Base-by-base conservation (phyloP, 2,113 vertebrate genomes). In the Sardina pilchardus region DNA sequence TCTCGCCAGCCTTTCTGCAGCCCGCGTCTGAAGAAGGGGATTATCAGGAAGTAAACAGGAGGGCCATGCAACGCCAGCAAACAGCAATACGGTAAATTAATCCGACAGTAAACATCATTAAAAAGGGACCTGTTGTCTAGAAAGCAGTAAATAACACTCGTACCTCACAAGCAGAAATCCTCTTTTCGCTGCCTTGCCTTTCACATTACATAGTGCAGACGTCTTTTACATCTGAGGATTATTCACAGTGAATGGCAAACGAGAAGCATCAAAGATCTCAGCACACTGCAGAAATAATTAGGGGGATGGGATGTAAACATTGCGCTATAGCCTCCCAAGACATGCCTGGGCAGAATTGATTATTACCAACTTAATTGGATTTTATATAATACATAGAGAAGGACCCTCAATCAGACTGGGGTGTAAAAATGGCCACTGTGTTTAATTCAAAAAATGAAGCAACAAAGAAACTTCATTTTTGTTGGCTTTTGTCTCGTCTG, bases 61-160 rank as follows among this genome's bases (percentile, higher is more conserved):
- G 80, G 89, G 85, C 82, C 85, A 44, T 43, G 36, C 81, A 87
- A 81, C 53, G 84, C 85, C 53, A 63, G 44, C 63, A 84, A 87
- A 86, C 82, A 86, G 86, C 56, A 81, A 63, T 36, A 83, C 36
- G 80, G 47, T 71, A 82, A 86, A 91, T 90, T 43, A 39, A 85
- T 90, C 86, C 82, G 84, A 83, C 53, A 44, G 82, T 82, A 89
- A 91, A 89, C 87, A 88, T 85, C 67, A 82, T 81, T 88, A 88
- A 84, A 82, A 91, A 45, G 81, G 16, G 78, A 56, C 83, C 56
- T 82, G 53, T 78, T 84, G 53, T 88, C 39, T 47, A 16, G 2
- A 78, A 36, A 6, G 12, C 71, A 34, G 14, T 36, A 14, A 75
- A 16, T 4, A 78, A 78, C 71, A 59, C 71, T 36, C 71, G 21